phyloP scores from a whole-genome alignment of 2,888 invertebrate species.

The Diloba caeruleocephala region DNA sequence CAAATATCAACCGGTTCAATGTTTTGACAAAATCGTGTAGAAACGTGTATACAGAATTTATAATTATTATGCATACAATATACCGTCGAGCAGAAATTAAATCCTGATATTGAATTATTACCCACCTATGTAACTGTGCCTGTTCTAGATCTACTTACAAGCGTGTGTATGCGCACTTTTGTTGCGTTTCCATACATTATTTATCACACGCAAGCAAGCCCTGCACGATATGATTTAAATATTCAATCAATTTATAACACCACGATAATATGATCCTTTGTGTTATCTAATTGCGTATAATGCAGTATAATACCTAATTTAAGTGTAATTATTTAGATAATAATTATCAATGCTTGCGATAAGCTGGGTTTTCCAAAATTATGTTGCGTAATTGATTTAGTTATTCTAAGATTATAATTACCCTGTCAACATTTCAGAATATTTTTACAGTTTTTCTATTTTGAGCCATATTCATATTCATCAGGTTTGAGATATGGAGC shows the following conservation, averaged over 20 bases:
- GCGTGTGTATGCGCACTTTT: conserved; percentile 28
- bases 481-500: too few relatives aligned
- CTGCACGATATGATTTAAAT: conserved; percentile 41
- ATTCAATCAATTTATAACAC: conserved; percentile 35
- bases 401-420: too few relatives aligned
- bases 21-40: neutral
- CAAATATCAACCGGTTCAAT: neutral
- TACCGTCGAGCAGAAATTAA: conserved; percentile 4
- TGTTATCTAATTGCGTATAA: conserved; percentile 47
- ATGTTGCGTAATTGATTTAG: conserved; percentile 2
- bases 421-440: too few relatives aligned
- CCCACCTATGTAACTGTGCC: conserved; percentile 22
- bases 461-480: too few relatives aligned
- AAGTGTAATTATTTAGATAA: conserved; percentile 20
- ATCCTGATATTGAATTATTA: conserved; percentile 13
- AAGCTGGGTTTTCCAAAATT: conserved; percentile 30
- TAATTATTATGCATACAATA: neutral
- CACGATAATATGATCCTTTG: conserved; percentile 45
- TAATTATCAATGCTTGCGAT: conserved; percentile 15
- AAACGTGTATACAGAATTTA: neutral
- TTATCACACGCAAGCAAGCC: conserved; percentile 49
- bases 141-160: conserved; percentile 33
- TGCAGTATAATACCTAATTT: conserved; percentile 29
- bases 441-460: too few relatives aligned
- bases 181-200: conserved; percentile 38